Base-by-base conservation (phyloP, 1,140 invertebrate species). In the Euschistus heros region DNA sequence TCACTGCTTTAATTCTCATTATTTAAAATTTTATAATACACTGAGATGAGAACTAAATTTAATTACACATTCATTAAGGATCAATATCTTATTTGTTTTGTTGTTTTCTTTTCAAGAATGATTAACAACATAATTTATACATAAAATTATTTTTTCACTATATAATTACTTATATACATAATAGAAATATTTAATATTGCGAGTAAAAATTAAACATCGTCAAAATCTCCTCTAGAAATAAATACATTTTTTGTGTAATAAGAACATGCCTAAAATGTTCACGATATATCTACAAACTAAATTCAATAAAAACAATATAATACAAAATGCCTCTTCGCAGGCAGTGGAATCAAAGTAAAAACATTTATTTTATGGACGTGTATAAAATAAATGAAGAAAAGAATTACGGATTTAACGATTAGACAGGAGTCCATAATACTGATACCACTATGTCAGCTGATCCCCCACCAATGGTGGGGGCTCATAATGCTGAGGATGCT, bases 321-420 rank as follows among this genome's bases (percentile, higher is more conserved):
- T 57, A 57, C 54, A 57, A 57, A 57, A 18, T 27, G 54, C 54
- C 54, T 24, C 54, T 57, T 57, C 54, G 54, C 54, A 57, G 54
- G 54, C 54, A 57, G 24, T 57, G 24, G n/a, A 57, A 57, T 57
- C 54, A 22, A 57, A 57, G 26, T 24, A 57, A 57, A 57, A 57
- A 57, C n/a, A 57, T 57, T 20, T 50, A 50, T 57, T 26, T 24
- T 57, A 57, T 57, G 24, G 7, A 57, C 18, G 24, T 22, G 18
- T 57, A 57, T 24, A 57, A 57, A 24, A 24, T 24, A 57, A 57
- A 57, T 20, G 18, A 57, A 26, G n/a, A 26, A 57, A 37, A 37
- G 33, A 37, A 37, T 37, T 37, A 10, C 33, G 33, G 7, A 37
- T 13, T 37, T 13, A 37, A 37, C 4, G 33, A 37, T 37, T 37